Base-by-base conservation (phyloP, 1,140 invertebrate genomes). In the Aphelinus certus region DNA sequence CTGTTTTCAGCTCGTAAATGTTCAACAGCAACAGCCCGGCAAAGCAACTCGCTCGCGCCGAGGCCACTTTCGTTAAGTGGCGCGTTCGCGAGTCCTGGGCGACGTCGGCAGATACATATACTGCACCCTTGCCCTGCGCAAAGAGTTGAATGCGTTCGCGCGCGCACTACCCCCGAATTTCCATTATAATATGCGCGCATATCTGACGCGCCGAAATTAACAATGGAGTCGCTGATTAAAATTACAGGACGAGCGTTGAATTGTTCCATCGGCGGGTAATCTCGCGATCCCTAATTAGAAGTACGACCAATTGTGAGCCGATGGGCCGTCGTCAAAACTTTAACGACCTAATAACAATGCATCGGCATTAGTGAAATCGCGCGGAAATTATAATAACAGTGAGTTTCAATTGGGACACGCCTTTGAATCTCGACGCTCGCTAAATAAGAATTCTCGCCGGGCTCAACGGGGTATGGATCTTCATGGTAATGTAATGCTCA, bases 51-150 rank as follows among this genome's bases (percentile, higher is more conserved):
- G 9, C 49, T 45, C 48, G 46, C 45, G 26, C 3, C 60, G 43
- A 72, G 26, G 26, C n/a, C 45, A 55, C 61, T 64, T 72, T 64
- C 5, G 70, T 9, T 72, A 64, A 63, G 55, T 68, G 55, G 10
- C 2, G 58, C 42, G 64, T 45, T 7, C 47, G 3, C 26, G 48
- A 51, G 47, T 42, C 9, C 1, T 61, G 3, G 58, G 43, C 3
- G 58, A 9, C 56, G 51, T 9, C 9, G 51, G 51, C 4, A 53
- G 51, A 53, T 53, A 9, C 9, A 53, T 2, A n/a, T 56, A 7
- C 10, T 10, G 10, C 9, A 26, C 26, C 26, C 26, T 26, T 26
- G 26, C 26, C 26, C 26, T 57, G 62, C 63, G 63, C 26, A 9
- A 66, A 51, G 55, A 45, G 43, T 42, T 47, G 9, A 63, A 63